A percentile compares a stretch with the other conserved stretches of the same genome.
Evolutionary conservation across 2,113 vertebrate species (phyloP).

Genomic region (Tenrec ecaudatus): DNA sequence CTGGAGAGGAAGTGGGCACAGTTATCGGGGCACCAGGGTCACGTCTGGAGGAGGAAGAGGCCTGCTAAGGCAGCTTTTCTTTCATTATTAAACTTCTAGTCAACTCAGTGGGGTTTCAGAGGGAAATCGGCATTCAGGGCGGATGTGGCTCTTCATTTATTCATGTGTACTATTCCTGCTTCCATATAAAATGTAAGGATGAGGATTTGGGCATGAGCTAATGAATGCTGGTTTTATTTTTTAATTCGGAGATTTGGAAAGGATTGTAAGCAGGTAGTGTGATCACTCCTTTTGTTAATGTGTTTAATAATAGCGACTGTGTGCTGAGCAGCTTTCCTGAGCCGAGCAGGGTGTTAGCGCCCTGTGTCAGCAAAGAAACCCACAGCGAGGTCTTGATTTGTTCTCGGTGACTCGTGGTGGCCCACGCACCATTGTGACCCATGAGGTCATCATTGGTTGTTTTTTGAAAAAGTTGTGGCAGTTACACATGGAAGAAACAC

Average conservation of each 20-base stretch:
- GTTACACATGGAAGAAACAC: too few relatives aligned
- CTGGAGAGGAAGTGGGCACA: neutral
- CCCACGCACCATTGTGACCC: too few relatives aligned
- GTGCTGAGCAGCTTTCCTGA: neutral
- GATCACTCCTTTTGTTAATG: neutral
- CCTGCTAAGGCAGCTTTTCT: neutral
- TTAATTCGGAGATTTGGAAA: neutral
- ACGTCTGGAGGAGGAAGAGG: neutral
- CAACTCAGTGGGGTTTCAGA: neutral
- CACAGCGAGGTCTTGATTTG: neutral
- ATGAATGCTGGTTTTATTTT: neutral
- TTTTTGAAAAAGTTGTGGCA: neutral
- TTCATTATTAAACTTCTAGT: neutral
- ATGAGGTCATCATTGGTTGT: neutral
- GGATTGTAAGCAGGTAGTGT: neutral
- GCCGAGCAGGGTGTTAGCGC: too few relatives aligned
- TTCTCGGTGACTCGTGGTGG: neutral
- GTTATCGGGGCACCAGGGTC: neutral
- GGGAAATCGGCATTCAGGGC: neutral
- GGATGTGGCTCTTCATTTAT: neutral
- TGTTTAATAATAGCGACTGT: neutral
- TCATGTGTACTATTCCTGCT: neutral
- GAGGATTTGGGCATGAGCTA: neutral
- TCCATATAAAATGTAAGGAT: neutral
- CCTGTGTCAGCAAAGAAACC: neutral